Conservation (phyloP, 2,113 vertebrate species). For the Passer montanus region DNA sequence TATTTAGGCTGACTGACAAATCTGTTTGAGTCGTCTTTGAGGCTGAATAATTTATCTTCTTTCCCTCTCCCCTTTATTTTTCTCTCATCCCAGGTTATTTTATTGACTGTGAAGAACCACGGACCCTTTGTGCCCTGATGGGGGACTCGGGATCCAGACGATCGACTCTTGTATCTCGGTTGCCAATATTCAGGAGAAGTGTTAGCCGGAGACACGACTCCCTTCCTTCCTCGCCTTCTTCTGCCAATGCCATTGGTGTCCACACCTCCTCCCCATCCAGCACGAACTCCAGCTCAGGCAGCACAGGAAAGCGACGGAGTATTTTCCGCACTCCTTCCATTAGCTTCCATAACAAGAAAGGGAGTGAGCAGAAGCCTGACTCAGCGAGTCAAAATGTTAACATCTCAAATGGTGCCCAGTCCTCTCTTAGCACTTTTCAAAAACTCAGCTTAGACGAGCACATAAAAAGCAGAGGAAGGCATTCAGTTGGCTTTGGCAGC, state of each 20-base stretch:
- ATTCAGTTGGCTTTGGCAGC: constrained; percentile 87
- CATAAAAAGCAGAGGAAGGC: constrained; percentile 80
- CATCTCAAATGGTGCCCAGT: constrained; percentile 80
- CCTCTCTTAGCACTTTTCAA: constrained; percentile 68
- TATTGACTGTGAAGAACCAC: constrained; percentile 23
- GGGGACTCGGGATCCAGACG: constrained; percentile 90
- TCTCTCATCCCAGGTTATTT: constrained; percentile 37
- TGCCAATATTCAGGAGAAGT: constrained; percentile 95
- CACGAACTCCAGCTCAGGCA: constrained; percentile 97
- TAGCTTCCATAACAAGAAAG: constrained; percentile 88
- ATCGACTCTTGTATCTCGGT: constrained; percentile 92
- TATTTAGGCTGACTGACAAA: not conserved
- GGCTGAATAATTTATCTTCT: not conserved
- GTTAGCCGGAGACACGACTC: constrained; percentile 90
- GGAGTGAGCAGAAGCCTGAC: constrained; percentile 75
- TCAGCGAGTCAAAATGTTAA: constrained; percentile 74
- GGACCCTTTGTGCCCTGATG: constrained; percentile 77
- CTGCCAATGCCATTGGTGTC: constrained; percentile 83
- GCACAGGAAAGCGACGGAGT: constrained; percentile 91
- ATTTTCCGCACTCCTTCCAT: constrained; percentile 93
- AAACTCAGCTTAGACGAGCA: constrained; percentile 75
- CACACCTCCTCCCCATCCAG: constrained; percentile 96
- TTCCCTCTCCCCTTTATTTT: not conserved
- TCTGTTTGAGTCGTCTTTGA: not conserved
- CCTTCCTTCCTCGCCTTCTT: constrained; percentile 93